Base-by-base conservation (phyloP, 1,140 invertebrate genomes). In the Cotesia typhae region DNA sequence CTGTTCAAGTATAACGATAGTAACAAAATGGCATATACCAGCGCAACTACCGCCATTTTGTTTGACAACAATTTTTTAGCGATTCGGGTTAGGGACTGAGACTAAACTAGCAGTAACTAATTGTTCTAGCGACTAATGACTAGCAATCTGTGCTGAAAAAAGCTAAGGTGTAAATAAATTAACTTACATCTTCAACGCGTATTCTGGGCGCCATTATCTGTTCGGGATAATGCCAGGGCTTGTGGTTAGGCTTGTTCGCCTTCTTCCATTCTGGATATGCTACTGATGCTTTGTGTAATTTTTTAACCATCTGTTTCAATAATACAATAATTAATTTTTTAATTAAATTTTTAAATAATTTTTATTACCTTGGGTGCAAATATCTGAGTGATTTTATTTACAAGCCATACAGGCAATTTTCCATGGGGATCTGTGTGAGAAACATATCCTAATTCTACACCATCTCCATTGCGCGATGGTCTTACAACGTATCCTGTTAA, bases 371-470 rank as follows among this genome's bases (percentile, higher is more conserved):
- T 93, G 17, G 95, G 95, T 4, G 94, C 95, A 80, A 96, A 90
- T 79, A 94, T 93, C 77, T 95, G 92, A 37, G 95, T 96, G 63
- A 94, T 90, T 88, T 93, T 94, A 85, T 97, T 97, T 12, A 96
- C 94, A 57, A 96, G 87, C 95, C 95, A 97, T 7, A 92, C 91
- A 9, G 95, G 95, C 71, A 97, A 85, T 76, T 93, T 94, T 74
- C 95, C 95, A 84, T 93, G 91, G 14, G 95, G 95, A 85, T 97
- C 95, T 3, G 94, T 95, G 78, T 95, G 93, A 1, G 95, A 94
- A 9, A 96, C 90, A 79, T 96, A 97, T 7, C 92, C 93, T 36
- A 96, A 84, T 84, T 92, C 91, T 77, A 93, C 95, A 69, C 93
- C 92, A 74, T 88, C 82, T 37, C 86, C 85, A 73, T 87, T 85